Evolutionary conservation across 2,797 vertebrate species (phyloP).

Genomic region (Nasua narica): DNA sequence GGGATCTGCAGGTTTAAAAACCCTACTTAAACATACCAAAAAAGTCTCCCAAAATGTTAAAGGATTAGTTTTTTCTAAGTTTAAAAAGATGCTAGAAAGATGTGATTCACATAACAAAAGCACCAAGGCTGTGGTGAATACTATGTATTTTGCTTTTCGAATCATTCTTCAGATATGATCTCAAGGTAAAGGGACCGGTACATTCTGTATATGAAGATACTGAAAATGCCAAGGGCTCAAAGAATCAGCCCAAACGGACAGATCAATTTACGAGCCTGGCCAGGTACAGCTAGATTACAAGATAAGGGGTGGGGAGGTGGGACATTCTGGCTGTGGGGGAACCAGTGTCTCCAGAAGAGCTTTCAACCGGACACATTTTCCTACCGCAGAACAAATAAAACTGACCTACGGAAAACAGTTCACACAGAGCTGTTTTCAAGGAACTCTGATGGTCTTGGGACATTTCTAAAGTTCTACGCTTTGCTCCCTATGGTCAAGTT

Average conservation of each 20-base stretch:
- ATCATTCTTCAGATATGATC: not conserved
- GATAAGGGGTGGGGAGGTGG: fast-evolving
- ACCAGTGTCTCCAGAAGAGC: not conserved
- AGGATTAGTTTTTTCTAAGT: not conserved
- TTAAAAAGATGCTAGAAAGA: not conserved
- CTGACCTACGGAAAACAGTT: not conserved
- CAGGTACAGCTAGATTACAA: not conserved
- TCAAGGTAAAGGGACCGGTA: not conserved
- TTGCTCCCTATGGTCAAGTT: not conserved
- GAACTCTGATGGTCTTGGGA: not conserved
- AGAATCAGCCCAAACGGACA: not conserved
- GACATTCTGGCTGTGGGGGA: not conserved
- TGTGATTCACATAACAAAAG: not conserved
- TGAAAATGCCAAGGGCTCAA: not conserved
- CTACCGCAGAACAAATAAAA: not conserved
- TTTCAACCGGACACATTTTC: not conserved
- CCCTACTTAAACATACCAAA: not conserved
- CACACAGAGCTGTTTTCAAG: not conserved
- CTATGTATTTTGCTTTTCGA: not conserved
- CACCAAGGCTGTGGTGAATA: not conserved
- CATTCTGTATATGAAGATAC: not conserved
- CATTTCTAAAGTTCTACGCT: not conserved
- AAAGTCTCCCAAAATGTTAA: not conserved
- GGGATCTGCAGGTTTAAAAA: not conserved
- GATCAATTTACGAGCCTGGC: not conserved